phyloP scores from a whole-genome alignment of 1,140 invertebrate species.

The Leptoteleia sp. region DNA sequence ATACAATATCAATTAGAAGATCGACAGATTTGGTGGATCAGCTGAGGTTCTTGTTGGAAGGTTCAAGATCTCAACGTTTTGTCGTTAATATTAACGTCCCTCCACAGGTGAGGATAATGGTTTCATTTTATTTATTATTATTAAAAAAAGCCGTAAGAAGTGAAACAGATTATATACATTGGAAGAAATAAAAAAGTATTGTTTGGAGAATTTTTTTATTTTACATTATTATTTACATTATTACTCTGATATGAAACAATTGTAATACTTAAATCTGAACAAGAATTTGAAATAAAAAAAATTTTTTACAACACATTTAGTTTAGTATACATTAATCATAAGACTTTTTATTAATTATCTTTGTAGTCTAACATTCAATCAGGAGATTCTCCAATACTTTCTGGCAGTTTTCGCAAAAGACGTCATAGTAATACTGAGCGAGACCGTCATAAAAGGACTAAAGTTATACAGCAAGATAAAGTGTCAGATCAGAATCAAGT shows the following conservation, averaged over 20 bases:
- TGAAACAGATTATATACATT: no score
- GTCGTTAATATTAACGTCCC: conserved; percentile 80
- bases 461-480: conserved; percentile 51
- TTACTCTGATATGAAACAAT: no score
- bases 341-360: no score
- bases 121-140: no score
- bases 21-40: conserved; percentile 76
- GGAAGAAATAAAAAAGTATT: no score
- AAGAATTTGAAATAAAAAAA: no score
- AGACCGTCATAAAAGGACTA: conserved; percentile 59
- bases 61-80: conserved; percentile 75
- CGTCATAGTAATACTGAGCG: conserved; percentile 72
- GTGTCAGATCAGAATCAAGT: conserved; percentile 56
- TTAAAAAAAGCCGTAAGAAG: no score
- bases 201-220: no score
- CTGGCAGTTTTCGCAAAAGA: conserved; percentile 74
- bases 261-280: no score
- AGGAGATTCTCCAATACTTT: conserved; percentile 71
- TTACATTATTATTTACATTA: no score
- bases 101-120: conserved; percentile 70
- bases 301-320: no score
- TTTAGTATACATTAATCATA: no score
- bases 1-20: conserved; percentile 70
- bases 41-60: conserved; percentile 76
- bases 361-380: conserved; percentile 69